phyloP scores from a whole-genome alignment of 2,888 invertebrate genomes.

The Lithophane ornitopus region DNA sequence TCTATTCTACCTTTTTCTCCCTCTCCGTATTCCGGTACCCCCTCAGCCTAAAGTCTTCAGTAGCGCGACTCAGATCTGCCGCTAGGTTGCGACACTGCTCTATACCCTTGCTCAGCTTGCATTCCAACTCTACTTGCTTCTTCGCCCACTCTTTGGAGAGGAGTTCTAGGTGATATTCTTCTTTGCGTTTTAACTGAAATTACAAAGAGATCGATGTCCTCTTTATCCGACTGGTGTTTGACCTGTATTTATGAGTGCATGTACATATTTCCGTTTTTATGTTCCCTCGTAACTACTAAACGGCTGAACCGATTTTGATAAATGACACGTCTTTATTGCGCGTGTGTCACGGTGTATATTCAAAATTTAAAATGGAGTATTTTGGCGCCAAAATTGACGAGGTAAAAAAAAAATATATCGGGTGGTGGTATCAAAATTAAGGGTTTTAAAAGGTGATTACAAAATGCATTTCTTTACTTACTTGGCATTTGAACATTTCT shows the following conservation, averaged over 20 bases:
- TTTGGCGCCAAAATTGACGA: too few relatives aligned
- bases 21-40: conserved; percentile 89
- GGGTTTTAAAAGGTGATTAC: too few relatives aligned
- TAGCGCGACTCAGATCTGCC: conserved; percentile 91
- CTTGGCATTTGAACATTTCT: conserved; percentile 91
- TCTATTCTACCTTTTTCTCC: conserved; percentile 90
- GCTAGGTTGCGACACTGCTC: conserved; percentile 91
- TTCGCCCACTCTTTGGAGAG: conserved; percentile 91
- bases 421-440: too few relatives aligned
- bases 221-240: too few relatives aligned
- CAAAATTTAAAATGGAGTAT: too few relatives aligned
- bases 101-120: conserved; percentile 90
- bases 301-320: too few relatives aligned
- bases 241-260: too few relatives aligned
- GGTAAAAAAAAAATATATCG: too few relatives aligned
- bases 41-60: conserved; percentile 89
- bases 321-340: too few relatives aligned
- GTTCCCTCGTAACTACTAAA: too few relatives aligned
- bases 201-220: background rate
- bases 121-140: conserved; percentile 89
- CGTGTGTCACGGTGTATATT: too few relatives aligned
- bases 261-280: too few relatives aligned
- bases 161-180: conserved; percentile 88
- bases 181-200: conserved; percentile 90
- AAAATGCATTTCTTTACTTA: conserved; percentile 64